A percentile compares a stretch with the other conserved stretches of the same genome.
phyloP scores from a whole-genome alignment of 2,888 invertebrate species.

The Rhogogaster chlorosoma region DNA sequence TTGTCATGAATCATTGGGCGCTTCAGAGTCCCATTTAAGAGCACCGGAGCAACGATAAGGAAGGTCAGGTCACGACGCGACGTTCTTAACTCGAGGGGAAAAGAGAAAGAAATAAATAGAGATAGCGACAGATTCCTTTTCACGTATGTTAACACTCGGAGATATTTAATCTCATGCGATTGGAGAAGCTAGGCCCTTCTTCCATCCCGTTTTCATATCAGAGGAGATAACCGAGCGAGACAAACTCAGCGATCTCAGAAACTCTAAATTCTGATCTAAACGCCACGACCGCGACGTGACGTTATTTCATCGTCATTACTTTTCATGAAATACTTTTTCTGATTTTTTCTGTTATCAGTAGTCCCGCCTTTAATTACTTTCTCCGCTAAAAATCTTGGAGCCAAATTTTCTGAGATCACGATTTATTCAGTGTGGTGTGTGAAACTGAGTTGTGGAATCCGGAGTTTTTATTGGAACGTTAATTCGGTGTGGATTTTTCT shows the following conservation, averaged over 20 bases:
- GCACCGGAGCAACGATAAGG: constrained; percentile 35
- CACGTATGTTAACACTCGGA: constrained; percentile 13
- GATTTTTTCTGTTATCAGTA: neutral
- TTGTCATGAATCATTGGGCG: constrained; percentile 51
- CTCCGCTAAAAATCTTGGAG: neutral
- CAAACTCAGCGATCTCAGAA: neutral
- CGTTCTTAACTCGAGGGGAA: neutral
- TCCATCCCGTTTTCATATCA: neutral
- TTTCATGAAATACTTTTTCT: neutral
- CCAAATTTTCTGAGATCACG: neutral
- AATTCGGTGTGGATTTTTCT: neutral
- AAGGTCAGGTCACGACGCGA: constrained; percentile 40
- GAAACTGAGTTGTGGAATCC: neutral
- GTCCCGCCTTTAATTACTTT: neutral
- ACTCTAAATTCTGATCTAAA: neutral
- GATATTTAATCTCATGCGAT: constrained; percentile 10
- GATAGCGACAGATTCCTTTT: constrained; percentile 14
- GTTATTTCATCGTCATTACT: neutral
- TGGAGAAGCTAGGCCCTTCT: constrained; percentile 3
- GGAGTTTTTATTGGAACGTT: neutral
- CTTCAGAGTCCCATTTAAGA: constrained; percentile 43
- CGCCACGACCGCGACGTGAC: neutral
- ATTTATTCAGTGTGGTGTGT: neutral
- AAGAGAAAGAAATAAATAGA: neutral
- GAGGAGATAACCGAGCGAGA: neutral